A percentile compares a stretch with the other conserved stretches of the same genome.
Evolutionary conservation across 1,140 invertebrate genomes (phyloP).

Genomic region (Drosophila dunni): DNA sequence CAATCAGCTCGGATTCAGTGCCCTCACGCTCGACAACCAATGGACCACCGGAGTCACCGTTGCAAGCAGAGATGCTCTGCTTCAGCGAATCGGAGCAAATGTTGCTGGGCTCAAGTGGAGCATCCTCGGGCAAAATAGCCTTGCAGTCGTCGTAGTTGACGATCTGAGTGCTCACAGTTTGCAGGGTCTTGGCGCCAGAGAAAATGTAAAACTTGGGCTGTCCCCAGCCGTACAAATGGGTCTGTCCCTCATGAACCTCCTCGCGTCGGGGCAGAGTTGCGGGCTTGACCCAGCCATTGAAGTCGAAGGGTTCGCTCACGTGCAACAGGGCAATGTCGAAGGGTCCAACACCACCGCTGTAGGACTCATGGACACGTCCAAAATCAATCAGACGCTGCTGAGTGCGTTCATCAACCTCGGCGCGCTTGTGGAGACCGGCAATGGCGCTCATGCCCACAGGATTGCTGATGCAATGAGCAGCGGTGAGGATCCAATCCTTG

Average conservation of each 20-base stretch:
- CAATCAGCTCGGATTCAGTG: conserved; percentile 84
- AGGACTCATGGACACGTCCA: conserved; percentile 85
- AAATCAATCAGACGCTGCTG: conserved; percentile 85
- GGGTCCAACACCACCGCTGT: conserved; percentile 85
- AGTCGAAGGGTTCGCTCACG: conserved; percentile 85
- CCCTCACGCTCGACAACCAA: conserved; percentile 85
- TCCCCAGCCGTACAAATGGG: conserved; percentile 86
- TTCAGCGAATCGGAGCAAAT: conserved; percentile 88
- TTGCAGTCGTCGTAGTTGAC: conserved; percentile 69
- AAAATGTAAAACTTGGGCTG: conserved; percentile 74
- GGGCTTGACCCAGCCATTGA: conserved; percentile 85
- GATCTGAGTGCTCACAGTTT: conserved; percentile 82
- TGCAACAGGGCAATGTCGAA: conserved; percentile 88
- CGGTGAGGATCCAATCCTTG: conserved; percentile 76
- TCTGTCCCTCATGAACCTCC: conserved; percentile 79
- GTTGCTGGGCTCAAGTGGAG: conserved; percentile 84
- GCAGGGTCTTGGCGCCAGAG: conserved; percentile 74
- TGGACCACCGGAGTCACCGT: conserved; percentile 89
- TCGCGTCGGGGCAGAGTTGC: conserved; percentile 85
- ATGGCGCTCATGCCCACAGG: conserved; percentile 62
- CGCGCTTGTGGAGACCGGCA: conserved; percentile 73
- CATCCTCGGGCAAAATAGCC: conserved; percentile 48
- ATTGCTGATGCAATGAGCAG: conserved; percentile 71
- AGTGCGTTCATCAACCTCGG: conserved; percentile 72
- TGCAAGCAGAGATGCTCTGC: conserved; percentile 87